These are phyloP conservation scores for Myotis pilosus DNA, from an alignment of 2,797 vertebrate species.

Conservation along the genomic window DNA sequence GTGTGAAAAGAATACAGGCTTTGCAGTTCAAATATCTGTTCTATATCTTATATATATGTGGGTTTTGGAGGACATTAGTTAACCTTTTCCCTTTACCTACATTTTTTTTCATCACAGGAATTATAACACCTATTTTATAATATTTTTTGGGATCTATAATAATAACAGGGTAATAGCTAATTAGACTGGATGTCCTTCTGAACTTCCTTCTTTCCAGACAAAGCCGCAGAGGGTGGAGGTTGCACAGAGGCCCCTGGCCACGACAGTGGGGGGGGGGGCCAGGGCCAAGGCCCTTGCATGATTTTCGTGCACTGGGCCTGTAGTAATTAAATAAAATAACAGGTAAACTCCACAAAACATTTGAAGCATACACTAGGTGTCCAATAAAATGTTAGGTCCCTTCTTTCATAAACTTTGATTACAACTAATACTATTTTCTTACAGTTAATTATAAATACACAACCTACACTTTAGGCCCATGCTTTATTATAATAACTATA, in stretches of 20 bases:
- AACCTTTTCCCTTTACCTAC: neutral
- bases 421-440: neutral
- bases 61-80: neutral
- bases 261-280: rapidly evolving
- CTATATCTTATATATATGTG: too few species aligned
- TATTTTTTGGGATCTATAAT: neutral
- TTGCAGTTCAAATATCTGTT: neutral
- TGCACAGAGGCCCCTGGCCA: too few species aligned
- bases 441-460: neutral
- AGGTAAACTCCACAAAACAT: neutral
- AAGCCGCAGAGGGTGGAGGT: too few species aligned
- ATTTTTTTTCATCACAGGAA: neutral
- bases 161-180: too few species aligned
- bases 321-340: neutral
- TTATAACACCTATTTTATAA: neutral
- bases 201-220: too few species aligned
- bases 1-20: neutral
- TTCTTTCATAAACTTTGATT: neutral
- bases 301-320: too few species aligned
- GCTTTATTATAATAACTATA: neutral
- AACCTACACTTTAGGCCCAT: neutral
- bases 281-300: too few species aligned
- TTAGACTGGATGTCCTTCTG: too few species aligned
- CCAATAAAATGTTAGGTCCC: neutral
- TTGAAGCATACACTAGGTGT: neutral